Base-by-base conservation (phyloP, 2,113 vertebrate genomes). In the Poeciliopsis prolifica region DNA sequence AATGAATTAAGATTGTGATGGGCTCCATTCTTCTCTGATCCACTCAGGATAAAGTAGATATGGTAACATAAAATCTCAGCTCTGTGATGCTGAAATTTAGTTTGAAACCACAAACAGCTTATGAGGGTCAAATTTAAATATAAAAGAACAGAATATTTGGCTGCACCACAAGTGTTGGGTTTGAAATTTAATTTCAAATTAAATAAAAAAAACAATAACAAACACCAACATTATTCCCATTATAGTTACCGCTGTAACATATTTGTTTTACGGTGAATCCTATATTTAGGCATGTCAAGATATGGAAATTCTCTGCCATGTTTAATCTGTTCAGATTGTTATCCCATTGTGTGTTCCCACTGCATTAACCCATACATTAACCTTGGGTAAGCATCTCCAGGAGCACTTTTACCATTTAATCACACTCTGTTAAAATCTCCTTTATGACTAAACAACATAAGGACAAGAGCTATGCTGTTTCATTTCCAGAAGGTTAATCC, bases 401-500 rank as follows among this genome's bases (percentile, higher is more conserved):
- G 63, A 26, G 22, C 40, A 3, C n/a, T 3, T 3, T 68, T 7
- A 61, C 19, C 10, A 15, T 30, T 62, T 6, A 15, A 70, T 37
- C 11, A 22, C 10, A 17, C 2, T 15, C 10, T 33, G 24, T 22
- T 11, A 40, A 78, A 69, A 51, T 70, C 61, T 42, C 22, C 61
- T 61, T 17, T 14, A 19, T 4, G 11, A 10, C 4, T 5, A 63
- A 72, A 77, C 51, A 51, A 72, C 51, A n/a, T 19, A 4, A 31
- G 3, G 40, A 40, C n/a, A 9, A 26, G 5, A 2, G 61, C 33
- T 58, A 0, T 28, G 0, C 37, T 1, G 3, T 11, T 54, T 61
- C 42, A 24, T 65, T 61, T 61, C 11, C 31, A 13, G 8, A 62
- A 74, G 70, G 68, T 81, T 67, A 51, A 70, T 72, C 54, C 42